Evolutionary conservation across 2,113 vertebrate genomes (phyloP).

Genomic region (Daphoenositta chrysoptera): DNA sequence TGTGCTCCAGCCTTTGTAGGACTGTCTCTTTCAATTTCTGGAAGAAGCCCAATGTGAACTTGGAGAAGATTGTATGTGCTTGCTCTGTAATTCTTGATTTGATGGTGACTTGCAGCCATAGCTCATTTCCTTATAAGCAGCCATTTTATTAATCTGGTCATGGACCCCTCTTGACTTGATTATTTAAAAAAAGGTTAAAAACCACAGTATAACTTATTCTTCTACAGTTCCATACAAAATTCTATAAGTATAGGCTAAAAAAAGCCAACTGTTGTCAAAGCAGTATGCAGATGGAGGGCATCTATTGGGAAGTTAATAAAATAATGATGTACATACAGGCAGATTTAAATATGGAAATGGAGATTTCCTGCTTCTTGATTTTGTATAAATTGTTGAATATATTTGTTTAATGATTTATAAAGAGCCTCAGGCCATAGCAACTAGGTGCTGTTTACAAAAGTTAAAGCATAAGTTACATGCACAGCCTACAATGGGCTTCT

Average conservation of each 20-base stretch:
- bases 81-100: background rate
- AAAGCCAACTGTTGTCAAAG: background rate
- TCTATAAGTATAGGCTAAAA: background rate
- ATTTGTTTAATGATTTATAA: conserved; percentile 37
- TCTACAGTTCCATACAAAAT: background rate
- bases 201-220: conserved; percentile 24
- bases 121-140: background rate
- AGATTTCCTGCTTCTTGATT: conserved; percentile 22
- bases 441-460: conserved; percentile 39
- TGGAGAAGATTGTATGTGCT: background rate
- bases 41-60: background rate
- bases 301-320: conserved; percentile 16
- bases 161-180: conserved; percentile 19
- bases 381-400: conserved; percentile 22
- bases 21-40: background rate
- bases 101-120: background rate
- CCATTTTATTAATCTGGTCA: background rate
- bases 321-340: background rate
- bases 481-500: background rate
- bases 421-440: background rate
- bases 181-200: conserved; percentile 54
- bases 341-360: conserved; percentile 26
- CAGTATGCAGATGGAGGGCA: background rate
- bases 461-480: background rate
- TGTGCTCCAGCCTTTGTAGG: background rate